Base-by-base conservation (phyloP, 2,797 vertebrate species). In the Oryzias dopingdopingensis region DNA sequence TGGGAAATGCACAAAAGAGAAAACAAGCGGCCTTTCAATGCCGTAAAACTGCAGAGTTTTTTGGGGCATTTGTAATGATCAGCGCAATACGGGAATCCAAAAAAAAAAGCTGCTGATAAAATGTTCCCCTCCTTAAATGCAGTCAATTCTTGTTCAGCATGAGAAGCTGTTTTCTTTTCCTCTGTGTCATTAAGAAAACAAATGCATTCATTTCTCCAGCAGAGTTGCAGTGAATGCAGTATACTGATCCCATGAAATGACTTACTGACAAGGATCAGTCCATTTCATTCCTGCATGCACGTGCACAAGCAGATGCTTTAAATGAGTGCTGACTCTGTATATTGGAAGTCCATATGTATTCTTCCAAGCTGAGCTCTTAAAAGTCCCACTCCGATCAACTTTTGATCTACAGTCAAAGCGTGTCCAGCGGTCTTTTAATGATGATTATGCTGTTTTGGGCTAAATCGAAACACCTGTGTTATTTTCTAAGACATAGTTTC, bases 131-230 rank as follows among this genome's bases (percentile, higher is more conserved):
- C 3, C 17, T 62, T 57, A 64, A 76, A 65, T 22, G 60, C 78
- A 85, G 82, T 89, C 74, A 77, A 64, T 84, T 82, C 49, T 67
- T 80, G 62, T 81, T 83, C 77, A 72, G 75, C 76, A 81, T 73
- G 70, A 81, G 52, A 83, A 83, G 72, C 74, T 72, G 80, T 85
- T 86, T 83, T 69, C 70, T 84, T 80, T 76, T 82, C 53, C 73
- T 82, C 67, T 29, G 17, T 79, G 76, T 86, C 68, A 81, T 87
- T 83, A 81, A 82, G 76, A 76, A 86, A 86, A 85, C 72, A 86
- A 87, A 82, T 78, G 70, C 70, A 80, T 81, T 81, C 70, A 65
- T 82, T 83, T 81, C 67, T 76, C 24, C 15, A n/a, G 65, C 61
- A 70, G 66, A 84, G 84, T 81, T 83, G 75, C 65, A 76, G 67